These are phyloP conservation scores for Acanthochromis polyacanthus DNA, from an alignment of 2,113 vertebrate species.

Conservation along the genomic window DNA sequence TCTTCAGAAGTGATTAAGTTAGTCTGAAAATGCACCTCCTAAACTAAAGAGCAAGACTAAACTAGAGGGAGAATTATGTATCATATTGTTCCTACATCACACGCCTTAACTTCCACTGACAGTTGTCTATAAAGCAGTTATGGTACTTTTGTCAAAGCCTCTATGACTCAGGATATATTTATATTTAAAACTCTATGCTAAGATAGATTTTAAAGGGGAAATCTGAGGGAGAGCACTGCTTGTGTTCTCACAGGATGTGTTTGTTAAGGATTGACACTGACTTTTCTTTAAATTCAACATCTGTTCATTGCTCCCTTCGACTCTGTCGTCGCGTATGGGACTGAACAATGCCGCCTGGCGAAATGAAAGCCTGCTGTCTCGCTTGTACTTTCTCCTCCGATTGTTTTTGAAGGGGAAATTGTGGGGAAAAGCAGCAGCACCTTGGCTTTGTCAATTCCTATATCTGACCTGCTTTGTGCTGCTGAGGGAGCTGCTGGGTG, in stretches of 20 bases:
- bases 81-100: neutral
- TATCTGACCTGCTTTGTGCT: slow-evolving; percentile 64
- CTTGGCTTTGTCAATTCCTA: slow-evolving; percentile 59
- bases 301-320: slow-evolving; percentile 9
- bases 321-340: slow-evolving; percentile 15
- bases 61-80: neutral
- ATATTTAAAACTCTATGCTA: neutral
- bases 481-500: slow-evolving; percentile 57
- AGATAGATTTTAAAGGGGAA: neutral
- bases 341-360: neutral
- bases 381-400: neutral
- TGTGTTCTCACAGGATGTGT: slow-evolving; percentile 18
- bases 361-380: slow-evolving; percentile 22
- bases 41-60: too few relatives aligned
- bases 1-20: too few relatives aligned
- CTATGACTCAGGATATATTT: slow-evolving; percentile 21
- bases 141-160: neutral
- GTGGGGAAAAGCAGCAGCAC: slow-evolving; percentile 10
- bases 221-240: neutral
- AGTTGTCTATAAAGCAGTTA: neutral
- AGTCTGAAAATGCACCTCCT: too few relatives aligned
- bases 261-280: neutral
- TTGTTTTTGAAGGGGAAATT: slow-evolving; percentile 38
- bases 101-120: neutral
- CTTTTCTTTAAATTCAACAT: slow-evolving; percentile 43